Conservation (phyloP, 2,797 vertebrate genomes). For the Alfaro cultratus region DNA sequence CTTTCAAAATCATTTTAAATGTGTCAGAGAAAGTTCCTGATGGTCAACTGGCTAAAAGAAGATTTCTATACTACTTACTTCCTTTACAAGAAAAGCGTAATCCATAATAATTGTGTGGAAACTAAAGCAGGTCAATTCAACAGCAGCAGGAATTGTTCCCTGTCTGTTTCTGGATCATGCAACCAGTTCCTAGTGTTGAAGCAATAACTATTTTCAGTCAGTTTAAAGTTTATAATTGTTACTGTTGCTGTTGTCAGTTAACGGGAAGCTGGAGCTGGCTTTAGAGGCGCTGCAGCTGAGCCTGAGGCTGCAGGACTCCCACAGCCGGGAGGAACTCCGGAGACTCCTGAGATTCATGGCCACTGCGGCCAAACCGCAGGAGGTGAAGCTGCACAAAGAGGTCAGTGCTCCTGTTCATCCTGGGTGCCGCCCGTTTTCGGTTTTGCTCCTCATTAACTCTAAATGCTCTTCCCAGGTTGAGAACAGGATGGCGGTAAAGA, state of each 20-base stretch:
- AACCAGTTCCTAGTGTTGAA: neutral
- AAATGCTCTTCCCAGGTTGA: conserved; percentile 81
- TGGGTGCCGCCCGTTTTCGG: neutral
- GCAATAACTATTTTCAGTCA: neutral
- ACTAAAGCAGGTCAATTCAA: neutral
- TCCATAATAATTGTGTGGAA: neutral
- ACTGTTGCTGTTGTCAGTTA: conserved; percentile 80
- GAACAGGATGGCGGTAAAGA: conserved; percentile 96
- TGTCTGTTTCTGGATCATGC: neutral
- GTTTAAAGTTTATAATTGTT: neutral
- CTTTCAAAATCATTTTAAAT: neutral
- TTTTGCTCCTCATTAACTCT: conserved; percentile 12
- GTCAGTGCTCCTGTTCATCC: conserved; percentile 66
- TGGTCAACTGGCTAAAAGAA: neutral
- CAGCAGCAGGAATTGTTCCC: neutral
- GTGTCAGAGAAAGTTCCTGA: neutral
- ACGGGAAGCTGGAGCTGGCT: conserved; percentile 92
- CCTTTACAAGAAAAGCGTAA: neutral
- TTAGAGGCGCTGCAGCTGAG: conserved; percentile 93
- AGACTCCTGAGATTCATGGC: conserved; percentile 94
- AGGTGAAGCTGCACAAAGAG: conserved; percentile 91
- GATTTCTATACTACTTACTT: neutral
- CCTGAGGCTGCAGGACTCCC: conserved; percentile 92
- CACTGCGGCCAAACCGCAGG: conserved; percentile 84
- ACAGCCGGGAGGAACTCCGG: conserved; percentile 92